Evolutionary conservation across 1,140 invertebrate species (phyloP), one percentile per base, ranked within the genome.

Genomic region (Sogatella furcifera): DNA sequence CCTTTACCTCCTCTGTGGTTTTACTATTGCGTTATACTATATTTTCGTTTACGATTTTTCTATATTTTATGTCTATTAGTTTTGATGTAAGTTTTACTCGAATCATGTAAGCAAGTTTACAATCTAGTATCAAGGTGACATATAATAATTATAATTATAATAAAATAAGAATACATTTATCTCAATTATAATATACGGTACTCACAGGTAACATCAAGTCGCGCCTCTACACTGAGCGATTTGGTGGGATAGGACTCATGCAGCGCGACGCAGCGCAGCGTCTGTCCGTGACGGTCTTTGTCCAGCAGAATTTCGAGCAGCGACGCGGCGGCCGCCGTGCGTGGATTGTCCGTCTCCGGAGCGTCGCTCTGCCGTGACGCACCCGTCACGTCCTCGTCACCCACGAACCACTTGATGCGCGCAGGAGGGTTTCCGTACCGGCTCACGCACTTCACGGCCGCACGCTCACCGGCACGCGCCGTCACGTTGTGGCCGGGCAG

Each of bases 161-260:
- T n/a, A n/a, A n/a, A n/a, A n/a, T n/a, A n/a, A n/a, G n/a, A n/a
- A n/a, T n/a, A n/a, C n/a, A n/a, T n/a, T n/a, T n/a, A n/a, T n/a
- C n/a, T n/a, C n/a, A n/a, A n/a, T n/a, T n/a, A 28, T 6, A 28
- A 28, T 4, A 28, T 44, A n/a, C 3, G 3, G 17, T 66, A 86
- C 88, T 90, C 75, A 92, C 90, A 94, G 73, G 88, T 86, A 58
- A 94, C 86, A 74, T 93, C 88, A 58, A 93, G 77, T 62, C 84
- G 78, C 42, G 89, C 89, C 69, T 82, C 81, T 17, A 83, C 80
- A 21, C 80, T 80, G 62, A 80, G 80, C 8, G 84, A 84, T 69
- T 83, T 84, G 11, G 73, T 80, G 64, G 70, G 74, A 70, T 90
- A 92, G 5, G 88, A 89, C 34, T 91, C 88, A 71, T 94, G 90